phyloP scores from a whole-genome alignment of 2,797 vertebrate genomes.

The Macropodus opercularis region DNA sequence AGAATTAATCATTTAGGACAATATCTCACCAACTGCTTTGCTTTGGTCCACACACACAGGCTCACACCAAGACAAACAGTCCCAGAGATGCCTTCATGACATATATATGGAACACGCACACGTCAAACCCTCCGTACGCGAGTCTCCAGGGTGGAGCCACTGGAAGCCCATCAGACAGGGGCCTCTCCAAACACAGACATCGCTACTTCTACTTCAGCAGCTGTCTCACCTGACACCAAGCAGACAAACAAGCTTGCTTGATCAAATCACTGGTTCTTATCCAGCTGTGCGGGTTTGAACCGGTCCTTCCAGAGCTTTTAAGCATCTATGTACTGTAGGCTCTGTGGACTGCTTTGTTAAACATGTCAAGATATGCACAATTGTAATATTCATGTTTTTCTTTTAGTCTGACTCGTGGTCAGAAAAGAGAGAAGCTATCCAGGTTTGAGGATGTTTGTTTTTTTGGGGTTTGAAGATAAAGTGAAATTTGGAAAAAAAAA shows the following conservation, averaged over 20 bases:
- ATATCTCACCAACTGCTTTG: neutral
- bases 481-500: too few species aligned
- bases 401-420: too few species aligned
- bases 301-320: too few species aligned
- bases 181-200: conserved; percentile 24
- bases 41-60: neutral
- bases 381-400: too few species aligned
- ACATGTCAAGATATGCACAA: too few species aligned
- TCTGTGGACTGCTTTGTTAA: too few species aligned
- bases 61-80: conserved; percentile 6
- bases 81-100: conserved; percentile 28
- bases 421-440: too few species aligned
- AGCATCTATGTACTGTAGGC: too few species aligned
- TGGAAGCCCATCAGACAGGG: conserved; percentile 17
- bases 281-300: too few species aligned
- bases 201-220: too few species aligned
- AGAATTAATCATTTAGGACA: neutral
- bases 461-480: too few species aligned
- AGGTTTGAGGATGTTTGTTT: too few species aligned
- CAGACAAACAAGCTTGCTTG: neutral
- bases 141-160: conserved; percentile 41
- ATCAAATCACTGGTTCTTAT: neutral
- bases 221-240: conserved; percentile 14
- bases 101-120: conserved; percentile 15
- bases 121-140: neutral